Conservation (phyloP, 2,888 invertebrate species). For the Pecten maximus region DNA sequence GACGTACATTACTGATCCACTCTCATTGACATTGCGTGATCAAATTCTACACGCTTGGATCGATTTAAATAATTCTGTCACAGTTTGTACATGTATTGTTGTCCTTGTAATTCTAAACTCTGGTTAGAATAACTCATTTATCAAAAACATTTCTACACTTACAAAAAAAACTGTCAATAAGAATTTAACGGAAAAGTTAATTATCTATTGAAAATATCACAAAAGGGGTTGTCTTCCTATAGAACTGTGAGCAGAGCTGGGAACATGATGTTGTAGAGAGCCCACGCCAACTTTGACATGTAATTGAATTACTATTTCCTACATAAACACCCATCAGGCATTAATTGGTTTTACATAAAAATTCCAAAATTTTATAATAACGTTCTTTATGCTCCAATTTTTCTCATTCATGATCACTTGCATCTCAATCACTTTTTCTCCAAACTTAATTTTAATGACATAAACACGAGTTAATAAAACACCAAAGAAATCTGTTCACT, state of each 20-base stretch:
- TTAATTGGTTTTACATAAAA: background rate
- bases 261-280: background rate
- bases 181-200: conserved; percentile 33
- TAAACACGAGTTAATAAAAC: background rate
- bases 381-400: background rate
- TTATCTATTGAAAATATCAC: conserved; percentile 21
- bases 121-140: background rate
- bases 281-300: background rate
- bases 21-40: conserved; percentile 14
- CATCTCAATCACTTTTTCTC: background rate
- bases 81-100: conserved; percentile 1
- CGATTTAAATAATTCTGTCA: conserved; percentile 25
- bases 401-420: background rate
- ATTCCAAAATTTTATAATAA: background rate
- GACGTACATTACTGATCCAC: background rate
- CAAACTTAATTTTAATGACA: conserved; percentile 24
- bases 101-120: background rate
- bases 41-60: background rate
- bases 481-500: background rate
- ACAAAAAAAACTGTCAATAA: conserved; percentile 14
- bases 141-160: conserved; percentile 29
- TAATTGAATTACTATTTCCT: conserved; percentile 10
- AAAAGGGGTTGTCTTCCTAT: conserved; percentile 10
- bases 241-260: background rate
- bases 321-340: background rate